Base-by-base conservation (phyloP, 2,113 vertebrate genomes). In the Callaeas wilsoni region DNA sequence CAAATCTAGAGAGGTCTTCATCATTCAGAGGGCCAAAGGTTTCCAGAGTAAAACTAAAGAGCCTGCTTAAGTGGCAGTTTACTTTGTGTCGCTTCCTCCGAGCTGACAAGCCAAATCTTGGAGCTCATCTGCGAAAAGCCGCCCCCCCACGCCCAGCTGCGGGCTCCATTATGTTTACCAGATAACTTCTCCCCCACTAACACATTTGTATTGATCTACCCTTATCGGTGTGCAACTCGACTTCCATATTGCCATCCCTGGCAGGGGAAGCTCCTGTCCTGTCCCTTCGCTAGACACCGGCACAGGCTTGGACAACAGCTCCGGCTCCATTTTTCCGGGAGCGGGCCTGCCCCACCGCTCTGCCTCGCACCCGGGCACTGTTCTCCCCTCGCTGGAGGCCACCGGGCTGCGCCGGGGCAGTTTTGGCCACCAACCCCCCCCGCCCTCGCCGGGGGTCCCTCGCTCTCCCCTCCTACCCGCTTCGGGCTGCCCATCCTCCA, bases 151-250 rank as follows among this genome's bases (percentile, higher is more conserved):
- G 53, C 85, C 90, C 76, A 33, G 71, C 87, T 74, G 85, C 90
- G 32, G 74, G 49, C 90, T 92, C 80, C 89, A 92, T 95, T 92
- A 94, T 79, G 73, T 95, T 97, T 84, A 90, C 77, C 94, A 94
- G 87, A 78, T 90, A 94, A 89, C 69, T 91, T 94, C 94, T 91
- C 91, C 80, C 53, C 63, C 67, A 74, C 87, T 78, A 89, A 89
- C 91, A 92, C 84, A 21, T 81, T 55, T 42, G 84, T 94, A 96
- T 90, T 39, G 78, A 96, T 97, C 75, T 84, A 53, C 82, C 88
- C 78, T 95, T 94, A 85, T 96, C 92, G 94, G 94, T 92, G 96
- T 93, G 95, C 88, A 50, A 84, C 74, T 65, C 74, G 87, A 94
- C 89, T 89, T 95, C 92, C 90, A 62, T 89, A 85, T 87, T 88